Percentiles rank a stretch among this genome's conserved stretches.
Conservation (phyloP, 2,113 vertebrate genomes). For the Gracilinanus agilis region DNA sequence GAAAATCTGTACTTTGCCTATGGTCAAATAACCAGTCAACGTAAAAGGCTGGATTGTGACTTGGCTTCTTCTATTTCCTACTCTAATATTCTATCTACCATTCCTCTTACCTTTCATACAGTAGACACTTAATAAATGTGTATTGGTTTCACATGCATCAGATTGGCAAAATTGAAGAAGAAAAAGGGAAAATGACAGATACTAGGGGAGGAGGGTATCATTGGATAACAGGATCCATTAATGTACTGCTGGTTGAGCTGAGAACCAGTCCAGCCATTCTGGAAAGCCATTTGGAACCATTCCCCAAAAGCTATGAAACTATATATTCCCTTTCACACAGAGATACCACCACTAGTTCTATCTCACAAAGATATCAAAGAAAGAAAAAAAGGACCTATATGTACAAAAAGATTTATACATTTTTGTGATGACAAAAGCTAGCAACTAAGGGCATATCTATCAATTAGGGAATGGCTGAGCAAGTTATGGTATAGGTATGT, state of each 20-base stretch:
- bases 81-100: not conserved
- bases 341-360: not conserved
- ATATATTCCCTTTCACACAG: not conserved
- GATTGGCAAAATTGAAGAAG: not conserved
- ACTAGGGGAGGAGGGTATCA: not conserved
- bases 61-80: not conserved
- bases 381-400: not conserved
- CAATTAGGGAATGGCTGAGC: not conserved
- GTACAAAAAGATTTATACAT: not conserved
- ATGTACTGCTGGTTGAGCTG: not conserved
- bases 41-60: not conserved
- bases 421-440: not conserved
- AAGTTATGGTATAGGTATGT: not conserved
- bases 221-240: not conserved
- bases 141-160: not conserved
- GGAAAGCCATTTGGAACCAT: not conserved
- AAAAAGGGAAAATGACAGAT: not conserved
- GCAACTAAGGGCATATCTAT: not conserved
- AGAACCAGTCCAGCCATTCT: not conserved
- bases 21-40: not conserved
- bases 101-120: not conserved
- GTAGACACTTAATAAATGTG: not conserved
- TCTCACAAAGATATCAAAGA: not conserved
- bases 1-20: not conserved
- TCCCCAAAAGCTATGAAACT: not conserved